Conservation (phyloP, 2,888 invertebrate genomes). For the Uropetala carovei region DNA sequence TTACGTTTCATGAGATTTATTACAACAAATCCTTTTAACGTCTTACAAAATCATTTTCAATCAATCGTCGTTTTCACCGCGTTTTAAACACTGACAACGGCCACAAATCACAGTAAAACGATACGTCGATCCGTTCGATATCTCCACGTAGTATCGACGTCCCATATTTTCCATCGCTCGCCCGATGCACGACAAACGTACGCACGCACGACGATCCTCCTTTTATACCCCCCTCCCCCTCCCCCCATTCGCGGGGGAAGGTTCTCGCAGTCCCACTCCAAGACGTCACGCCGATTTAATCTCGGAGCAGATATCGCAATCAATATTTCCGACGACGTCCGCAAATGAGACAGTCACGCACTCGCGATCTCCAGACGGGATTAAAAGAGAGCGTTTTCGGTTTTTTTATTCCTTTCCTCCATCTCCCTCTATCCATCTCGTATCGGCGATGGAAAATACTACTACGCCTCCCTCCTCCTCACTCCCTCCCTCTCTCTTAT, state of each 20-base stretch:
- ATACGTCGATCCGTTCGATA: neutral
- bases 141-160: neutral
- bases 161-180: neutral
- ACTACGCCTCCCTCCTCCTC: neutral
- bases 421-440: slow-evolving; percentile 1
- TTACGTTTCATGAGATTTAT: no score
- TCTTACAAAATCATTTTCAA: no score
- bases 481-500: neutral
- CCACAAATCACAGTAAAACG: neutral
- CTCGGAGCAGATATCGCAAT: slow-evolving; percentile 18
- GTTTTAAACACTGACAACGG: neutral
- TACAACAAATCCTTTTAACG: no score
- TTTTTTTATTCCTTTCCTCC: neutral
- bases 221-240: no score
- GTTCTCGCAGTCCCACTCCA: neutral
- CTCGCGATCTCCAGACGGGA: slow-evolving; percentile 13
- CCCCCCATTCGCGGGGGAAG: neutral
- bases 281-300: slow-evolving; percentile 32
- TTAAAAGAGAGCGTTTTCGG: neutral
- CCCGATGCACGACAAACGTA: neutral
- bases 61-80: no score
- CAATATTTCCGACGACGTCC: slow-evolving; percentile 32
- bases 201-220: neutral
- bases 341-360: slow-evolving; percentile 35
- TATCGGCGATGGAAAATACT: neutral